These are phyloP conservation scores for Caranx ignobilis DNA, from an alignment of 2,113 vertebrate species.

Conservation along the genomic window DNA sequence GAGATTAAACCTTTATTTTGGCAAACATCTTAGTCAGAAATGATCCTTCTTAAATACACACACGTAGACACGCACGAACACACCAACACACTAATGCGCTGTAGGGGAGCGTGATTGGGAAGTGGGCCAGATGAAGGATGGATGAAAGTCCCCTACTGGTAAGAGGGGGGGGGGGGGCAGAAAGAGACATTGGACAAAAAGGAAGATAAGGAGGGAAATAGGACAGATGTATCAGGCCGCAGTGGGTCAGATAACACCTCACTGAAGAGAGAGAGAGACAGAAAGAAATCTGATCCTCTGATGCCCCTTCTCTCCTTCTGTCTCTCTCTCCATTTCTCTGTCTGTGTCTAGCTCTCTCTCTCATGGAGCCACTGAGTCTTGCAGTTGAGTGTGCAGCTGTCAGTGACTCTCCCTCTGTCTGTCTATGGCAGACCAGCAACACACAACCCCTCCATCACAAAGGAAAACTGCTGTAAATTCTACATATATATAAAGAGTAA, in stretches of 20 bases:
- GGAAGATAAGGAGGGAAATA: slow-evolving; percentile 36
- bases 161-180: slow-evolving; percentile 3
- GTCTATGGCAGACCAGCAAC: slow-evolving; percentile 47
- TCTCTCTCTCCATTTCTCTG: slow-evolving; percentile 21
- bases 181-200: slow-evolving; percentile 20
- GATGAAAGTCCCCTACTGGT: slow-evolving; percentile 46
- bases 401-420: slow-evolving; percentile 42
- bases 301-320: slow-evolving; percentile 33
- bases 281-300: slow-evolving; percentile 61
- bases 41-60: slow-evolving; percentile 64
- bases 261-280: slow-evolving; percentile 58
- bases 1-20: slow-evolving; percentile 77
- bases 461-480: background rate
- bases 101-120: slow-evolving; percentile 47
- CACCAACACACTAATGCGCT: slow-evolving; percentile 13
- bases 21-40: slow-evolving; percentile 69
- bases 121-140: slow-evolving; percentile 60
- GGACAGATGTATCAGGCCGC: slow-evolving; percentile 69
- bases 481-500: background rate
- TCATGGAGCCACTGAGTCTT: slow-evolving; percentile 63
- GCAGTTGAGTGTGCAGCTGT: slow-evolving; percentile 70
- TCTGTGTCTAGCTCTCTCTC: slow-evolving; percentile 21
- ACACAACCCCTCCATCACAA: slow-evolving; percentile 37
- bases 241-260: slow-evolving; percentile 75
- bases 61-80: background rate